Conservation (phyloP, 2,888 invertebrate species). For the Apamea monoglypha region DNA sequence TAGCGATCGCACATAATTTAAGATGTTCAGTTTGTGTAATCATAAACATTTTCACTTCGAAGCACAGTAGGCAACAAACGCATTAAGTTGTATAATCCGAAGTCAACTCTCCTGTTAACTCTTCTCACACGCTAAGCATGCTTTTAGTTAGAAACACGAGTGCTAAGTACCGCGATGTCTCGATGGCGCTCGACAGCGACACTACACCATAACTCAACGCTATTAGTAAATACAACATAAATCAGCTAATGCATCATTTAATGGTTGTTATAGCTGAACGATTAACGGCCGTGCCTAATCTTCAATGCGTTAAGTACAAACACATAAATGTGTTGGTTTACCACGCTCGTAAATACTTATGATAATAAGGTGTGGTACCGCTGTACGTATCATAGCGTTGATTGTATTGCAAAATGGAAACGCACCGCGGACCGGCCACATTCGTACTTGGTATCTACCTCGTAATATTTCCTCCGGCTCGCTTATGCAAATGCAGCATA, state of each 20-base stretch:
- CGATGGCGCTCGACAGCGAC: constrained; percentile 53
- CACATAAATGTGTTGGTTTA: constrained; percentile 85
- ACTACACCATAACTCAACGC: constrained; percentile 51
- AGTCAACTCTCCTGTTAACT: constrained; percentile 20
- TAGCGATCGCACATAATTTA: neutral
- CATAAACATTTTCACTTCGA: constrained; percentile 4
- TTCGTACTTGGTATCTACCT: constrained; percentile 76
- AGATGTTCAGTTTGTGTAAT: constrained; percentile 18
- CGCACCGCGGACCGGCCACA: constrained; percentile 75
- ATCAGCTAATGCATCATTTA: constrained; percentile 69
- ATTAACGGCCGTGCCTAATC: constrained; percentile 81
- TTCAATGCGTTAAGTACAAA: constrained; percentile 78
- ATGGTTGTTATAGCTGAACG: constrained; percentile 71
- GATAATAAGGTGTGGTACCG: constrained; percentile 81
- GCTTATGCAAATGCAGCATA: constrained; percentile 84
- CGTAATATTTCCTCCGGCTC: constrained; percentile 79
- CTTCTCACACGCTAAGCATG: constrained; percentile 28
- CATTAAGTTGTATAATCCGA: constrained; percentile 36
- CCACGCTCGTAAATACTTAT: constrained; percentile 84
- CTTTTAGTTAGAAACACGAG: constrained; percentile 39
- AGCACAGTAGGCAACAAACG: constrained; percentile 14
- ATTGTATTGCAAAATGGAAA: constrained; percentile 86
- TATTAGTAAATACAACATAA: constrained; percentile 65
- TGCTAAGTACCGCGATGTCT: constrained; percentile 55
- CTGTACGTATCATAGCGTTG: constrained; percentile 77